phyloP scores from a whole-genome alignment of 2,113 vertebrate species.

The Pogona vitticeps region DNA sequence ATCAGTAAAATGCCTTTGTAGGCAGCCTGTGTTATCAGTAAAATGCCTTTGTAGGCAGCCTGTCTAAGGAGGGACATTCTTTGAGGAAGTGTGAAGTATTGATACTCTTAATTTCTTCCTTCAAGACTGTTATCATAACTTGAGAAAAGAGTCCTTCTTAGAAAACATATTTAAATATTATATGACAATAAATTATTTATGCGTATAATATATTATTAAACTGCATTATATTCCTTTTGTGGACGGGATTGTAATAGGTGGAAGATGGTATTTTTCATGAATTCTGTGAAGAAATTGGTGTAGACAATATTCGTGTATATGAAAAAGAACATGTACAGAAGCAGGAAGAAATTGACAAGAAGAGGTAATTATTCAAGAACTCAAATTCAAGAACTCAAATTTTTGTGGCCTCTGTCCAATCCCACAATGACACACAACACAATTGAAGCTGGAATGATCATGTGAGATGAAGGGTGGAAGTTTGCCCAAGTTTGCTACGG shows the following conservation, averaged over 20 bases:
- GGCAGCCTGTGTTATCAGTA: too few relatives aligned
- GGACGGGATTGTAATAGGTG: constrained; percentile 72
- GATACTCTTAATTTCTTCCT: neutral
- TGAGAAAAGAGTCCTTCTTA: neutral
- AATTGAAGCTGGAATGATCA: neutral
- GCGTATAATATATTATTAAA: too few relatives aligned
- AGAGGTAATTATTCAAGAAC: constrained; percentile 75
- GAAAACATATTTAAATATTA: neutral
- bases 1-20: too few relatives aligned
- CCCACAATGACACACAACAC: too few relatives aligned
- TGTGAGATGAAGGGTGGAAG: neutral
- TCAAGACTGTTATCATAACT: neutral
- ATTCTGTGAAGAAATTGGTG: constrained; percentile 91
- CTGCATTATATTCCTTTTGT: neutral
- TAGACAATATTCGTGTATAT: constrained; percentile 89
- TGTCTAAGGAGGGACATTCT: neutral
- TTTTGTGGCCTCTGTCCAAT: neutral
- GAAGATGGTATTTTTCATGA: constrained; percentile 89
- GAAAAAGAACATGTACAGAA: constrained; percentile 85
- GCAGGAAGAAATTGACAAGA: constrained; percentile 87
- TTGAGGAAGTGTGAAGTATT: neutral
- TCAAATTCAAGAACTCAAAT: neutral
- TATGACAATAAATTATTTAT: too few relatives aligned
- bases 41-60: too few relatives aligned
- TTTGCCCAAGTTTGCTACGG: too few relatives aligned